Conservation (phyloP, 2,797 vertebrate genomes). For the Decapterus maruadsi region DNA sequence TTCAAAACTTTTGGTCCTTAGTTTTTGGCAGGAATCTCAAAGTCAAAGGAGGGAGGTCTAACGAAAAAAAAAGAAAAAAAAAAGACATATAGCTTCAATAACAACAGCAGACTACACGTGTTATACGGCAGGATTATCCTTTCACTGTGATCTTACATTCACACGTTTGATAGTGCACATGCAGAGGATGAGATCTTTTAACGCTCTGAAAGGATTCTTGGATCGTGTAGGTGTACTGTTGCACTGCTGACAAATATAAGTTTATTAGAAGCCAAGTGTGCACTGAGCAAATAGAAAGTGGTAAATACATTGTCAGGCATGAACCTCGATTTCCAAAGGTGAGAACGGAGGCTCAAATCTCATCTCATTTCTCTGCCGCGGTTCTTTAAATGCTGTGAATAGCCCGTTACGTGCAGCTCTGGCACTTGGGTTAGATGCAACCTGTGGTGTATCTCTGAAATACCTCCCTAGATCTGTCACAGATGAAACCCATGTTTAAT, state of each 20-base stretch:
- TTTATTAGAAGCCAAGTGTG: slow-evolving; percentile 30
- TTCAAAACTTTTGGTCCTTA: too few relatives aligned
- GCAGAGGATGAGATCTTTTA: neutral
- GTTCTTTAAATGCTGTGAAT: slow-evolving; percentile 57
- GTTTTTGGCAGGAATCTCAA: too few relatives aligned
- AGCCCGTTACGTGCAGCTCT: slow-evolving; percentile 29
- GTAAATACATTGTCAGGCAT: slow-evolving; percentile 58
- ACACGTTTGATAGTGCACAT: slow-evolving; percentile 11
- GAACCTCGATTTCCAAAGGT: slow-evolving; percentile 37
- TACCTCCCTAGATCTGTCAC: slow-evolving; percentile 69
- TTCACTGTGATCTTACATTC: slow-evolving; percentile 5
- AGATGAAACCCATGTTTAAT: slow-evolving; percentile 73
- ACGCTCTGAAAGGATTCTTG: slow-evolving; percentile 17
- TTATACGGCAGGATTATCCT: slow-evolving; percentile 1
- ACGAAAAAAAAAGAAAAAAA: too few relatives aligned
- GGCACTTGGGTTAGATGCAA: slow-evolving; percentile 44
- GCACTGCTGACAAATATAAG: slow-evolving; percentile 33
- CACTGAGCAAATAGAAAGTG: slow-evolving; percentile 28
- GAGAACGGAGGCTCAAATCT: slow-evolving; percentile 37
- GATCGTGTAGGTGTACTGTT: slow-evolving; percentile 7
- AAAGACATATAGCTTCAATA: too few relatives aligned
- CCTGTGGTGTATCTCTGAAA: slow-evolving; percentile 55
- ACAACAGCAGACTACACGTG: neutral
- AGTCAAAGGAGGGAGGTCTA: neutral
- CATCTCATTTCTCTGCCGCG: slow-evolving; percentile 43